Evolutionary conservation across 2,113 vertebrate genomes (phyloP).

Genomic region (Lepus americanus): DNA sequence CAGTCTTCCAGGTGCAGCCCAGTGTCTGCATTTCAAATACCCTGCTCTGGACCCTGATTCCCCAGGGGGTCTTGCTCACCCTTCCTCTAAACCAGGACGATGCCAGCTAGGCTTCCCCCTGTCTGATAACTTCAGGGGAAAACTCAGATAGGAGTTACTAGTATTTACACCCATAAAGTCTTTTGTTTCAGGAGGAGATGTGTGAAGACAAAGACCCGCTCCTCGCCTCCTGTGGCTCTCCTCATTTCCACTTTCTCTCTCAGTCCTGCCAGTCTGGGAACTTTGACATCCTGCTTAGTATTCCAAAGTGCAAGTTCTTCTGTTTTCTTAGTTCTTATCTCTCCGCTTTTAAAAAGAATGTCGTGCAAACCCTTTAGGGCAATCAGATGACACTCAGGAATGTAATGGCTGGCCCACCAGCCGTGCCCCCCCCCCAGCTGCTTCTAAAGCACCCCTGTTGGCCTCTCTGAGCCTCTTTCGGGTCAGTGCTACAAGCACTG

Average conservation of each 20-base stretch:
- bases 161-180: too few relatives aligned
- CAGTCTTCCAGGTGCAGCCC: too few relatives aligned
- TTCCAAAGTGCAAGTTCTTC: conserved; percentile 32
- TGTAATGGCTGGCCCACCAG: background rate
- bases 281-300: conserved; percentile 12
- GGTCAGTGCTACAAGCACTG: conserved; percentile 59
- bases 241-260: background rate
- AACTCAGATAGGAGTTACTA: too few relatives aligned
- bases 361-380: conserved; percentile 43
- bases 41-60: too few relatives aligned
- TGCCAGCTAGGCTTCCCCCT: too few relatives aligned
- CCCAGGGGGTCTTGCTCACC: too few relatives aligned
- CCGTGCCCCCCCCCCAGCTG: background rate
- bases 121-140: too few relatives aligned
- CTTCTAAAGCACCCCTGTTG: conserved; percentile 22
- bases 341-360: conserved; percentile 34
- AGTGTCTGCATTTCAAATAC: too few relatives aligned
- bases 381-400: conserved; percentile 72
- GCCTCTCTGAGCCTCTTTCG: conserved; percentile 1
- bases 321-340: conserved; percentile 46
- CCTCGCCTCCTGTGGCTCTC: background rate
- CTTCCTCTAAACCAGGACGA: too few relatives aligned
- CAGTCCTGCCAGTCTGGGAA: background rate
- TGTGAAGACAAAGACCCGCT: too few relatives aligned
- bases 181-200: too few relatives aligned